These are phyloP conservation scores for Machaerirhynchus nigripectus DNA, from an alignment of 2,113 vertebrate genomes.

Conservation along the genomic window DNA sequence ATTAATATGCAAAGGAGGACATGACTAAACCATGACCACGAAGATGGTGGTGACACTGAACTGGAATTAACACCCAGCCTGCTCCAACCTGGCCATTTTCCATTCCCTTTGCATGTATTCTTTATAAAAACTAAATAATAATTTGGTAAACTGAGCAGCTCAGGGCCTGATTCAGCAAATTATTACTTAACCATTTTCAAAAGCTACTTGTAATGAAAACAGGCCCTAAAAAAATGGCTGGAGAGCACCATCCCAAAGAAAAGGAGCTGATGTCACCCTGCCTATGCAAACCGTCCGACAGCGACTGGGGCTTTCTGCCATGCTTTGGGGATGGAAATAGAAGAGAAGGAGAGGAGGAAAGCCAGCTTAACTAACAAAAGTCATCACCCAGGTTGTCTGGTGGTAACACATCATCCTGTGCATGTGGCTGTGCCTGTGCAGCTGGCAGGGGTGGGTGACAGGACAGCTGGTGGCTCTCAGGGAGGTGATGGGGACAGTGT, in stretches of 20 bases:
- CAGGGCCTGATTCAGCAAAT: conserved; percentile 22
- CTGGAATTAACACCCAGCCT: neutral
- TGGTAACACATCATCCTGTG: rapidly evolving
- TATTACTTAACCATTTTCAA: conserved; percentile 48
- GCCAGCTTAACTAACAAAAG: neutral
- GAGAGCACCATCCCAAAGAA: neutral
- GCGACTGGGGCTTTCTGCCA: neutral
- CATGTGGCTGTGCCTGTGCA: neutral
- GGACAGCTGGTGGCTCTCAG: neutral
- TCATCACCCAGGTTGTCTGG: neutral
- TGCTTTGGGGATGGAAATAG: neutral
- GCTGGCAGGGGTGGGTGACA: neutral
- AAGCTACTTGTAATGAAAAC: conserved; percentile 28
- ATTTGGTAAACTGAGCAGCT: conserved; percentile 39
- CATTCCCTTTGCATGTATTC: neutral
- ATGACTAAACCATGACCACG: neutral
- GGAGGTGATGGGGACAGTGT: neutral
- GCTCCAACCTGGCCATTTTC: neutral
- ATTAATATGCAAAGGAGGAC: conserved; percentile 22
- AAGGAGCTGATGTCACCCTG: neutral
- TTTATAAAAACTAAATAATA: neutral
- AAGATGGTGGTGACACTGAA: neutral
- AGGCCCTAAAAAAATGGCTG: neutral
- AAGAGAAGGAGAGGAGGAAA: neutral
- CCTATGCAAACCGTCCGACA: neutral